Evolutionary conservation across 1,140 invertebrate species (phyloP), one percentile per base, ranked within the genome.

Genomic region (Dinoponera quadriceps): DNA sequence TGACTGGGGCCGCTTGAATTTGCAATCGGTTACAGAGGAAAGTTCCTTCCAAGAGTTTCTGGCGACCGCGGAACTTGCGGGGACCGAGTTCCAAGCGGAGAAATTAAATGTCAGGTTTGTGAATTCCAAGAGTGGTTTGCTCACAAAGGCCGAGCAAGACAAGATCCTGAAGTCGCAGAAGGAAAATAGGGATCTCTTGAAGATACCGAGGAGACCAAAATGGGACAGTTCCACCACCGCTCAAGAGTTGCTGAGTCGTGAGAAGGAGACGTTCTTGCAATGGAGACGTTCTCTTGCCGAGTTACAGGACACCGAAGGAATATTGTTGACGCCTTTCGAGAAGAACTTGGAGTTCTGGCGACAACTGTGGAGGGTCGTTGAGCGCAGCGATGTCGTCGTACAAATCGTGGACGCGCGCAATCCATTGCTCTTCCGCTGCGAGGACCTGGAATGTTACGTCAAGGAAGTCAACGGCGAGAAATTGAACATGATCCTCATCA

Each of bases 271-370:
- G 20, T 99, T 99, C 92, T 93, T 99, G 0, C 95, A 98, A 77
- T 99, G 99, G 99, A 95, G 98, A 85, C 95, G 97, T 78, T 94
- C 96, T 54, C 95, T 99, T 54, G 96, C 98, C 22, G 84, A 95
- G 77, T 92, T 99, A 0, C 97, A 99, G 93, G 97, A 98, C 92
- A 95, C 95, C 27, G 96, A 99, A 65, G 96, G 96, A 13, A 92
- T 99, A 4, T 94, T 98, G 0, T 93, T 99, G 72, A 99, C 99
- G 3, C 99, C 99, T 0, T 99, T 99, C 94, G 99, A 99, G 92
- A 98, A 98, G 88, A 99, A 99, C 94, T 94, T 99, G 20, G 99
- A 99, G 93, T 98, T 99, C 85, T 99, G 99, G 99, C 96, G 99
- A 57, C 99, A 99, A 93, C 93, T 99, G 7, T 99, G 99, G 99